Evolutionary conservation across 2,888 invertebrate species (phyloP).

Genomic region (Sepioteuthis lessoniana): DNA sequence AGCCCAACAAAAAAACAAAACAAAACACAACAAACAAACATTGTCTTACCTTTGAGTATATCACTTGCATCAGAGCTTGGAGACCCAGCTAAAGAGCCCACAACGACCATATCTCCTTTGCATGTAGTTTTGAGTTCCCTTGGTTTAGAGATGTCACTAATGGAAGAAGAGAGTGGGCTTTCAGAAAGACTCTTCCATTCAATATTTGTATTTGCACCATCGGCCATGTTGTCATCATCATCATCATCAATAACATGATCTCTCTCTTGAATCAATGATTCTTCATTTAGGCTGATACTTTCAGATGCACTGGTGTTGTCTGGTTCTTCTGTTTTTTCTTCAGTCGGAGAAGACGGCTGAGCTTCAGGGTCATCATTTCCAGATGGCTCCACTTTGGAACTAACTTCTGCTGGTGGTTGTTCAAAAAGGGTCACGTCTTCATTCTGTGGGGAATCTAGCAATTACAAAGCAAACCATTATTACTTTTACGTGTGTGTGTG

Average conservation of each 20-base stretch:
- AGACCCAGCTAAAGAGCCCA: slow-evolving; percentile 66
- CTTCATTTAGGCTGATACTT: not conserved
- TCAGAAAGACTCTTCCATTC: slow-evolving; percentile 46
- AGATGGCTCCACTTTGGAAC: not conserved
- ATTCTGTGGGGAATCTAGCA: not conserved
- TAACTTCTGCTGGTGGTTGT: not conserved
- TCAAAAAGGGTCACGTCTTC: not conserved
- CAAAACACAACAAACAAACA: no score
- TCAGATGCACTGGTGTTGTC: not conserved
- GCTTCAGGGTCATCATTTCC: not conserved
- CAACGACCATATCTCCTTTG: slow-evolving; percentile 70
- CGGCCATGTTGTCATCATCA: not conserved
- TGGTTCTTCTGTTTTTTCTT: not conserved
- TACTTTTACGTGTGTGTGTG: no score
- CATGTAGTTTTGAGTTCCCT: slow-evolving; percentile 63
- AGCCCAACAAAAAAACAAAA: no score
- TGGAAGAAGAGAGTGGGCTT: not conserved
- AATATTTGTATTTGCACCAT: not conserved
- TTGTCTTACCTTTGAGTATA: slow-evolving; percentile 58
- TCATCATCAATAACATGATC: not conserved
- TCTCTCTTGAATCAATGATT: not conserved
- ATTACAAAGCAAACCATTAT: not conserved
- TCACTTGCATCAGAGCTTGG: slow-evolving; percentile 64
- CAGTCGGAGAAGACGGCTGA: not conserved
- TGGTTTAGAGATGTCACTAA: not conserved